Conservation (phyloP, 2,888 invertebrate genomes). For the Furcula furcula region DNA sequence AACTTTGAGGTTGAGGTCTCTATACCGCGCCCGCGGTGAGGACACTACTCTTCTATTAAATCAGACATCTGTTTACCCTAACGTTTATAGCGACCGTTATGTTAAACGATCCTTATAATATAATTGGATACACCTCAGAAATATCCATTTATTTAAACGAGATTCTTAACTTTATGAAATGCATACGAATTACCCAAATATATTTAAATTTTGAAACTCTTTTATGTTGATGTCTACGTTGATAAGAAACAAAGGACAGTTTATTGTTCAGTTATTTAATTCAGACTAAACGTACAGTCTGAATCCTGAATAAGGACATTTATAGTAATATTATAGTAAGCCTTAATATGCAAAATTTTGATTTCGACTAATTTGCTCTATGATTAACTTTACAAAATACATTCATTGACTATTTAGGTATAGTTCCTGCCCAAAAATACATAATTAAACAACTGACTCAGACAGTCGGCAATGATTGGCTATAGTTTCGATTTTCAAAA, state of each 20-base stretch:
- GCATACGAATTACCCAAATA: neutral
- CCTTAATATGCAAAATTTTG: too few relatives aligned
- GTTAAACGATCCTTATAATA: slow-evolving; percentile 19
- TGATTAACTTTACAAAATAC: too few relatives aligned
- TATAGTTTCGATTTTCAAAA: too few relatives aligned
- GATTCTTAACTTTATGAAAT: neutral
- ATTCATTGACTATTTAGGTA: too few relatives aligned
- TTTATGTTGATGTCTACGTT: neutral
- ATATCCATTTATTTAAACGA: slow-evolving; percentile 2
- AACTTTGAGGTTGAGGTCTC: slow-evolving; percentile 7
- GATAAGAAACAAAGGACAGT: neutral
- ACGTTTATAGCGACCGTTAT: slow-evolving; percentile 10
- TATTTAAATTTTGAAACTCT: neutral
- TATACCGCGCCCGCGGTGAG: neutral
- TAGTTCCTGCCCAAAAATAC: too few relatives aligned
- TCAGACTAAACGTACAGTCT: too few relatives aligned
- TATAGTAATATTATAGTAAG: too few relatives aligned
- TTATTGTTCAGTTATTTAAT: neutral
- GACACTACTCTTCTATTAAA: slow-evolving; percentile 5
- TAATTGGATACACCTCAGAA: slow-evolving; percentile 12
- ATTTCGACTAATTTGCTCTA: too few relatives aligned
- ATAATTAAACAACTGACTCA: too few relatives aligned
- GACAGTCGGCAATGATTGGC: too few relatives aligned
- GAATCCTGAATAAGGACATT: too few relatives aligned
- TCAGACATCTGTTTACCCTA: slow-evolving; percentile 5